Evolutionary conservation across 1,140 invertebrate genomes (phyloP).

Genomic region (Zaprionus ghesquierei): DNA sequence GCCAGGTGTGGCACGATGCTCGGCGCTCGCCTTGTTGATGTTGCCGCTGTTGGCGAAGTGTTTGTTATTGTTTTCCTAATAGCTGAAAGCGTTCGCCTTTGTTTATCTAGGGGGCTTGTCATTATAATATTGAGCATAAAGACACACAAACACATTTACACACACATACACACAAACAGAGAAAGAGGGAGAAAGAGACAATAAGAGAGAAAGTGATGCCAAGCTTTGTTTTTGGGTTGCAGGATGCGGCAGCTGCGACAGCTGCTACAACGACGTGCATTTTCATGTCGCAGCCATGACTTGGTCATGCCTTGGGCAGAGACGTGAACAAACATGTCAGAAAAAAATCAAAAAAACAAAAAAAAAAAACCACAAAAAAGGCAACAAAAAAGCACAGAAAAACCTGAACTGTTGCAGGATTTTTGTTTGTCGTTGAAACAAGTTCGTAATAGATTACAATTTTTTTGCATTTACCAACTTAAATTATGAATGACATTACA

Average conservation of each 20-base stretch:
- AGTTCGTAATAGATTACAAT: not conserved
- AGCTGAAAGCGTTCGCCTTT: constrained; percentile 67
- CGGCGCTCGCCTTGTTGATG: constrained; percentile 19
- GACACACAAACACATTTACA: no score
- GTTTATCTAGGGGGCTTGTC: constrained; percentile 50
- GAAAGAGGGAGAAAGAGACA: not conserved
- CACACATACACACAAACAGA: not conserved
- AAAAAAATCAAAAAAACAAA: no score
- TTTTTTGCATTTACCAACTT: not conserved
- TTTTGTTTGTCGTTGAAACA: not conserved
- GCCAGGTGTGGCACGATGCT: constrained; percentile 3
- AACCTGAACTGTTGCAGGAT: not conserved
- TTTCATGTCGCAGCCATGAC: constrained; percentile 34
- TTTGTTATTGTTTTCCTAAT: constrained; percentile 69
- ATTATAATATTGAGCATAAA: constrained; percentile 45
- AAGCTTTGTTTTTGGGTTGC: not conserved
- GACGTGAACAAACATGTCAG: not conserved
- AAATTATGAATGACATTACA: constrained; percentile 4
- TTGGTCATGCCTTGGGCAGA: not conserved
- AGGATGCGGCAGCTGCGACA: not conserved
- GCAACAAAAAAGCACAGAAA: not conserved
- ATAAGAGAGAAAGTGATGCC: not conserved
- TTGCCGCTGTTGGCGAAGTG: constrained; percentile 26
- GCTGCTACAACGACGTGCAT: constrained; percentile 15
- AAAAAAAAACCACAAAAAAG: not conserved